phyloP scores from a whole-genome alignment of 64 coral and sea anemone species.

The Montipora capricornis region DNA sequence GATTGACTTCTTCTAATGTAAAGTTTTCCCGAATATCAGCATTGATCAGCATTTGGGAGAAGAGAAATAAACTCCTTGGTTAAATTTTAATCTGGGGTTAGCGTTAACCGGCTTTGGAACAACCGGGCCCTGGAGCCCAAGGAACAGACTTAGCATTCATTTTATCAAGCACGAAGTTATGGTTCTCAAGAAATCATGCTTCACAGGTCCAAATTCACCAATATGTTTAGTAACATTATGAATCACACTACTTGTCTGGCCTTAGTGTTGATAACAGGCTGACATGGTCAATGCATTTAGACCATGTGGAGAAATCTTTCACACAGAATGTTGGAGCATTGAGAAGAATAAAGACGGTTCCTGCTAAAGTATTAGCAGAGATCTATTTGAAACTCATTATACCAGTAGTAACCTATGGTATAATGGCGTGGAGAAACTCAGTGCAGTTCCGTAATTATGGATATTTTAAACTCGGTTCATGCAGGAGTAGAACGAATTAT shows the following conservation, averaged over 20 bases:
- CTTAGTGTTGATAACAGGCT: slow-evolving; percentile 26
- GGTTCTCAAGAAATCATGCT: not conserved
- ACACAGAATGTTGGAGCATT: not conserved
- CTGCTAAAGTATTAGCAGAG: not conserved
- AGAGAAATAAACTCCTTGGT: too few relatives aligned
- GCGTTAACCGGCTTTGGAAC: too few relatives aligned
- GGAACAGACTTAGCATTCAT: not conserved
- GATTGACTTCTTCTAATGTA: too few relatives aligned
- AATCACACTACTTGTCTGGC: slow-evolving; percentile 21
- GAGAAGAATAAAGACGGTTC: too few relatives aligned
- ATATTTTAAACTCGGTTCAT: not conserved
- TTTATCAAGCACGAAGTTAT: not conserved
- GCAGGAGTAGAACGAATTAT: slow-evolving; percentile 6
- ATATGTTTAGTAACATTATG: not conserved
- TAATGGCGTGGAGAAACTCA: slow-evolving; percentile 21
- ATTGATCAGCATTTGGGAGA: too few relatives aligned
- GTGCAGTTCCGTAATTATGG: not conserved
- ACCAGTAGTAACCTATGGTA: slow-evolving; percentile 20
- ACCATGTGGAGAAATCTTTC: not conserved
- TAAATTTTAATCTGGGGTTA: too few relatives aligned
- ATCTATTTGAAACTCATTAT: slow-evolving; percentile 13
- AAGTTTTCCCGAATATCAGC: too few relatives aligned
- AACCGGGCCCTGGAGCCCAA: not conserved
- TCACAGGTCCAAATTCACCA: not conserved
- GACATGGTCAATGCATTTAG: slow-evolving; percentile 8